Conservation (phyloP, 1,140 invertebrate species). For the Cyclargus thomasi region DNA sequence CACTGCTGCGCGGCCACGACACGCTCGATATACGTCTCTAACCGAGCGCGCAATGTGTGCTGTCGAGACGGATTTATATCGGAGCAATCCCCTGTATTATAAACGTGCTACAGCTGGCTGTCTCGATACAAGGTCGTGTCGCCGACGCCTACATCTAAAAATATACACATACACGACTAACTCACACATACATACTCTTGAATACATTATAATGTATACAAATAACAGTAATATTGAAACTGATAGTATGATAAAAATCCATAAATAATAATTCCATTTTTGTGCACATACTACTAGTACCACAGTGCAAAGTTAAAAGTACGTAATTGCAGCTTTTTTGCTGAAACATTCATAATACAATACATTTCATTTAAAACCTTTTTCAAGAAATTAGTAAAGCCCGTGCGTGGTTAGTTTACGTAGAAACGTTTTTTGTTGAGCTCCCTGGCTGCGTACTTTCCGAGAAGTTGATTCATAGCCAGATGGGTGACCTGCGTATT, state of each 20-base stretch:
- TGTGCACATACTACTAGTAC: no score
- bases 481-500: no score
- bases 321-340: no score
- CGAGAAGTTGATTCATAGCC: no score
- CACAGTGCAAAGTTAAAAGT: no score
- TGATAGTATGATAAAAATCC: not conserved
- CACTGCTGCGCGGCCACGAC: constrained; percentile 26
- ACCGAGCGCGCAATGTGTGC: constrained; percentile 17
- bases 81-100: constrained; percentile 28
- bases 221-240: not conserved
- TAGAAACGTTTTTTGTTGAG: no score
- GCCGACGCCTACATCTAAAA: constrained; percentile 63
- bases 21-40: not conserved
- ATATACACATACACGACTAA: constrained; percentile 34
- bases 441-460: no score
- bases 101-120: constrained; percentile 35
- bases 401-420: no score
- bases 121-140: constrained; percentile 61
- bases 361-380: no score
- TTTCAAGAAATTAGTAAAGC: no score
- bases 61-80: constrained; percentile 32
- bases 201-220: not conserved
- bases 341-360: no score
- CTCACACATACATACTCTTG: constrained; percentile 42
- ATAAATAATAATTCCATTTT: no score